A percentile compares a stretch with the other conserved stretches of the same genome.
phyloP scores from a whole-genome alignment of 1,140 invertebrate genomes.

The Orius laevigatus region DNA sequence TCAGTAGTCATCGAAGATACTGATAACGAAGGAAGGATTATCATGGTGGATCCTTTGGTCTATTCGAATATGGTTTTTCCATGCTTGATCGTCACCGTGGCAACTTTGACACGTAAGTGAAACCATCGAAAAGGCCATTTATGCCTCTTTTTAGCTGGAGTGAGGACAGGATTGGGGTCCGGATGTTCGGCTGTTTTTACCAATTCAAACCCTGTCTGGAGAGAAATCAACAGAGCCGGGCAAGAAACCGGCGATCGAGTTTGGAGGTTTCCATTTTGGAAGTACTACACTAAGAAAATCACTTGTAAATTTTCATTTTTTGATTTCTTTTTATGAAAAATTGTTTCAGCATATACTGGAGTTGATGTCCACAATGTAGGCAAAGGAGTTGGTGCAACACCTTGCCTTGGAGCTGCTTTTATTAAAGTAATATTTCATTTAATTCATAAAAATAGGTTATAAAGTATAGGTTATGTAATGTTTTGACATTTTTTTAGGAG shows the following conservation, averaged over 20 bases:
- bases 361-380: conserved; percentile 38
- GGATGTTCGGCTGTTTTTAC: conserved; percentile 33
- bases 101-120: conserved; percentile 36
- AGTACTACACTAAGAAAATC: conserved; percentile 31
- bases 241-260: conserved; percentile 35
- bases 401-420: conserved; percentile 40
- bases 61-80: conserved; percentile 38
- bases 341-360: conserved; percentile 24
- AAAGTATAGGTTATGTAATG: too few species aligned
- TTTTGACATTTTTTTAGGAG: conserved; percentile 32
- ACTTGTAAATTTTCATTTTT: conserved; percentile 18
- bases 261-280: conserved; percentile 40
- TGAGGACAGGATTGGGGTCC: conserved; percentile 30
- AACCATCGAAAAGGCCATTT: background rate
- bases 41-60: conserved; percentile 37
- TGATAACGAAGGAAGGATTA: conserved; percentile 41
- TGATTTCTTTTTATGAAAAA: background rate
- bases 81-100: conserved; percentile 40
- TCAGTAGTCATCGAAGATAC: conserved; percentile 45
- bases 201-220: conserved; percentile 26
- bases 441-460: too few species aligned
- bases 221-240: conserved; percentile 26
- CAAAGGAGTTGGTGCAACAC: conserved; percentile 26
- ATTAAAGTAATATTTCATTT: conserved; percentile 22
- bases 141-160: conserved; percentile 7